Evolutionary conservation across 2,113 vertebrate species (phyloP).

Genomic region (Talpa occidentalis): DNA sequence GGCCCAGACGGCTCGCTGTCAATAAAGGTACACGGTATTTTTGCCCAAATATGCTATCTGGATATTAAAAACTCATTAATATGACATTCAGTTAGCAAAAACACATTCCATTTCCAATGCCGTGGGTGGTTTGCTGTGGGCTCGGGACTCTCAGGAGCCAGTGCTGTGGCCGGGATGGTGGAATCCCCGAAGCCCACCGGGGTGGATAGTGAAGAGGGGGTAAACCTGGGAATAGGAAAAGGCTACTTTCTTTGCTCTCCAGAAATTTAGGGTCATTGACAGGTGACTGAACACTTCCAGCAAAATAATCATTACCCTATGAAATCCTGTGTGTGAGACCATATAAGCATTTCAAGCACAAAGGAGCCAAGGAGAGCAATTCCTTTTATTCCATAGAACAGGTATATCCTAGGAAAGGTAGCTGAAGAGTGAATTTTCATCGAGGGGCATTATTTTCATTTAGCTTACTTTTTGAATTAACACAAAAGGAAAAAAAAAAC

Average conservation of each 20-base stretch:
- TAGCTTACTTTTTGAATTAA: background rate
- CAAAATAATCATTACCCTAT: background rate
- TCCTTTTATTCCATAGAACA: background rate
- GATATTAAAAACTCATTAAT: constrained; percentile 40
- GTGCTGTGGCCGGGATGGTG: background rate
- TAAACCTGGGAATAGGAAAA: background rate
- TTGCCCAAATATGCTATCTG: constrained; percentile 43
- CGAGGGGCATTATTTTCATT: background rate
- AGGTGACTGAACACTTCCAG: background rate
- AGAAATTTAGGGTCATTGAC: background rate
- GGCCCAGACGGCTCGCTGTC: background rate
- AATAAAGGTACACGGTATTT: background rate
- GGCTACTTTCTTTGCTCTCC: background rate
- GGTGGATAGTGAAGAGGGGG: background rate
- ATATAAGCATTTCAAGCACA: constrained; percentile 34
- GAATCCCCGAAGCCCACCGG: background rate
- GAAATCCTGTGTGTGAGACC: background rate
- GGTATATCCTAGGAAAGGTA: background rate
- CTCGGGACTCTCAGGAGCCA: background rate
- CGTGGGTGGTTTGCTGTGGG: background rate
- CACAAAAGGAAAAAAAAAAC: background rate
- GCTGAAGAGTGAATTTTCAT: background rate
- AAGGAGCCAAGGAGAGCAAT: background rate
- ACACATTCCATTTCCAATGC: background rate
- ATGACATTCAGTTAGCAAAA: constrained; percentile 59